A percentile compares a stretch with the other conserved stretches of the same genome.
These are phyloP conservation scores for Drosophila serrata DNA, from an alignment of 1,140 invertebrate species.

Conservation along the genomic window DNA sequence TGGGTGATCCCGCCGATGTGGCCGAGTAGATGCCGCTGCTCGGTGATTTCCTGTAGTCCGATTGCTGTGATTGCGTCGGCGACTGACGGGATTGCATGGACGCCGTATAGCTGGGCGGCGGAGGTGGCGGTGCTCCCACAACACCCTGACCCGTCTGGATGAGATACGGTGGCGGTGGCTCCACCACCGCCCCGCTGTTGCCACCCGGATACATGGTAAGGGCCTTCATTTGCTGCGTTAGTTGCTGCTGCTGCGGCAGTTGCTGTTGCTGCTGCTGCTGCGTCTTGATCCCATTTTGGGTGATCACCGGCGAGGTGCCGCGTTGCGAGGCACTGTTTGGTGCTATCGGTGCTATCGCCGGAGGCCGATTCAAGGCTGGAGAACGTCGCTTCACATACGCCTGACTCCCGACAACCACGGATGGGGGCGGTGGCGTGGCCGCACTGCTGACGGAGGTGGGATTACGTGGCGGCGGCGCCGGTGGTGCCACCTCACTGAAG, in stretches of 20 bases:
- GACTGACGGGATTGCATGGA: conserved; percentile 95
- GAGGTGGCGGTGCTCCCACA: conserved; percentile 86
- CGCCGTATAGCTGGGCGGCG: conserved; percentile 91
- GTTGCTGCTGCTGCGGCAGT: conserved; percentile 90
- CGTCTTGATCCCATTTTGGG: conserved; percentile 88
- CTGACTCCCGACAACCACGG: conserved; percentile 88
- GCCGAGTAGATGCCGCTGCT: conserved; percentile 91
- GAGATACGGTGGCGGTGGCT: conserved; percentile 89
- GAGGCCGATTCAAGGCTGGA: conserved; percentile 87
- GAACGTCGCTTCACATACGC: conserved; percentile 93
- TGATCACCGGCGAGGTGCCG: conserved; percentile 91
- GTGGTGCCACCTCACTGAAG: conserved; percentile 89
- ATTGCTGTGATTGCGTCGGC: conserved; percentile 91
- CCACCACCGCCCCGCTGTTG: conserved; percentile 88
- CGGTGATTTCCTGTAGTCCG: conserved; percentile 91
- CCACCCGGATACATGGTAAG: conserved; percentile 91
- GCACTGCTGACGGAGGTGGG: conserved; percentile 88
- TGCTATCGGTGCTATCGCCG: conserved; percentile 87
- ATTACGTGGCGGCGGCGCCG: conserved; percentile 88
- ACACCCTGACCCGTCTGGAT: conserved; percentile 87
- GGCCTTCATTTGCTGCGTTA: conserved; percentile 94
- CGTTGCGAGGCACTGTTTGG: conserved; percentile 86
- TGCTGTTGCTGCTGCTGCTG: conserved; percentile 91
- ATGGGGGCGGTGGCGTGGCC: conserved; percentile 90
- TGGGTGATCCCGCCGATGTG: conserved; percentile 91